Base-by-base conservation (phyloP, 2,888 invertebrate species). In the Anaspis maculata region DNA sequence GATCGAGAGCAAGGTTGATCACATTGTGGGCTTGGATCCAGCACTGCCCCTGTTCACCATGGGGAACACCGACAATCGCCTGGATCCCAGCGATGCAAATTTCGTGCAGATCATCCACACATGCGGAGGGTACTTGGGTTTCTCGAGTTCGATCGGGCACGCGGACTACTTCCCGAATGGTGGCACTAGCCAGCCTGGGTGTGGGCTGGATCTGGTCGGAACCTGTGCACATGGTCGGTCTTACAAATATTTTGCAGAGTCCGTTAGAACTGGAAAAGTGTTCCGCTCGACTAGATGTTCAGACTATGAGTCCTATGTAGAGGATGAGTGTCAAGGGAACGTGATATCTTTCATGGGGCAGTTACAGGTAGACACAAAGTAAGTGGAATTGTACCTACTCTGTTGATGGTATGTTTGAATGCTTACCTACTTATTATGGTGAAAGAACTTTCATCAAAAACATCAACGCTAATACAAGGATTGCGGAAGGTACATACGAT, bases 181-280 rank as follows among this genome's bases (percentile, higher is more conserved):
- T 10, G 65, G 63, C 3, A 26, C 9, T 3, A 30, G 19, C 3
- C 64, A 64, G 44, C 57, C 60, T n/a, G 63, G 62, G 23, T 64
- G 64, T 39, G 54, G 52, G 7, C 3, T 52, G 1, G 60, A 62
- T 37, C 2, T 53, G 3, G 25, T 42, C 5, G 59, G 58, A 10
- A 27, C 48, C 10, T 72, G 72, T 45, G 50, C 71, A 2, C 72
- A 72, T 46, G 42, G 46, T 2, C 56, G 69, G 23, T 54, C 71
- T 1, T 64, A 63, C 26, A 12, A 47, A 15, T 70, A 66, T 41
- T 70, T 60, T 37, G 61, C 64, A 2, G 71, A 72, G 52, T 62
- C 70, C 0, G 44, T 71, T 3, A 16, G 1, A 5, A 27, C 9
- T n/a, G 34, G 37, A 16, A 21, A 34, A 5, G 27, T 38, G 1